Conservation (phyloP, 2,113 vertebrate species). For the Pedionomus torquatus region DNA sequence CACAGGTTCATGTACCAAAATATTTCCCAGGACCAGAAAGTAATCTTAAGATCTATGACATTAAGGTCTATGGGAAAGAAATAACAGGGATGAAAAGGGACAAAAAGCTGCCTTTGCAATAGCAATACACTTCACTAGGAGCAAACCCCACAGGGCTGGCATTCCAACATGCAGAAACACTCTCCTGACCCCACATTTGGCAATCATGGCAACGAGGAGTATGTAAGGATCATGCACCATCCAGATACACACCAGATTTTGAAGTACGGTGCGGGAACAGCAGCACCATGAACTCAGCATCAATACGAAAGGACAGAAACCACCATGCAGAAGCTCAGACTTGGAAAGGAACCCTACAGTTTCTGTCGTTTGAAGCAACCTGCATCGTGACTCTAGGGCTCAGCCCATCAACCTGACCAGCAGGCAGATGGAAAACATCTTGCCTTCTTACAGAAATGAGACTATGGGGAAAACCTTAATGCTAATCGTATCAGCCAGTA, state of each 20-base stretch:
- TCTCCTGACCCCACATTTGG: not conserved
- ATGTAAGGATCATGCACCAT: not conserved
- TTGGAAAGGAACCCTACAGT: not conserved
- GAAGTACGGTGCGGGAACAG: not conserved
- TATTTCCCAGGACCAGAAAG: not conserved
- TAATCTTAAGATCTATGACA: not conserved
- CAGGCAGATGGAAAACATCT: slow-evolving; percentile 16
- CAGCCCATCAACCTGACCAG: not conserved
- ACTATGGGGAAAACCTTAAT: not conserved
- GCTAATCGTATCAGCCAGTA: not conserved
- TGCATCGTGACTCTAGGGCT: not conserved
- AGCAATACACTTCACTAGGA: not conserved
- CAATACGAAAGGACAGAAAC: not conserved
- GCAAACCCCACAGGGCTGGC: not conserved
- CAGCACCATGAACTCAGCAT: not conserved
- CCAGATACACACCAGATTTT: not conserved
- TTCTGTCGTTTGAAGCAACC: not conserved
- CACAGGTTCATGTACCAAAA: not conserved
- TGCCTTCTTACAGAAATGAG: not conserved
- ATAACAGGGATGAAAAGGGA: not conserved
- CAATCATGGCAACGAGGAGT: rapidly evolving
- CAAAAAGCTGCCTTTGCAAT: not conserved
- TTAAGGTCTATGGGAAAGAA: not conserved
- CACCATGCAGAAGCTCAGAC: not conserved
- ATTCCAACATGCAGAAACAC: not conserved